Base-by-base conservation (phyloP, 2,113 vertebrate genomes). In the Dunckerocampus dactyliophorus region DNA sequence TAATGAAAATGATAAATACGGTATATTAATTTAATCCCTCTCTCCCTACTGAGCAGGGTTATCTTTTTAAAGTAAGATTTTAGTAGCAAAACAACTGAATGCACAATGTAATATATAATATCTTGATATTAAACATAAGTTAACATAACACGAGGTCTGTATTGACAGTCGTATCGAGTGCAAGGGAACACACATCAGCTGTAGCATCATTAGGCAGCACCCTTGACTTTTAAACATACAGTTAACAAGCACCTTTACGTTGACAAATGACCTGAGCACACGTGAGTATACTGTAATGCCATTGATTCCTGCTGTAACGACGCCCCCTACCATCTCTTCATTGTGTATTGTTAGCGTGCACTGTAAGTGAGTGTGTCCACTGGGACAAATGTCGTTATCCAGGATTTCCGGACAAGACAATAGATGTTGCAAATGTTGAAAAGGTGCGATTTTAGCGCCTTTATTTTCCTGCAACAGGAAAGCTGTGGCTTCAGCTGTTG, bases 181-280 rank as follows among this genome's bases (percentile, higher is more conserved):
- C 45, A 37, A 8, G 3, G 43, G 9, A 54, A 28, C 0, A 0
- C 16, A 15, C 22, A 15, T 14, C 43, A 59, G 31, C 49, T 53
- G 47, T 22, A 47, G 47, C 67, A 31, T 69, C 48, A 58, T 69
- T 59, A 62, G 3, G 47, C 39, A 20, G 11, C 48, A 60, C 48
- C 51, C 65, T 58, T 68, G 63, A 48, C 59, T 67, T 42, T 51
- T 24, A 49, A 55, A 59, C 42, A 63, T 7, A 43, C 21, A 11
- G 28, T 54, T 79, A 65, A 79, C 66, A 71, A 74, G 59, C 50
- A 50, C 14, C 37, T 65, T 50, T 52, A 37, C 19, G 28, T 14
- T 73, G 62, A 82, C 49, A 43, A 20, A 63, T 63, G 61, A 68
- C 58, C 72, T 76, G 21, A 64, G 46, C 42, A 67, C 62, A 24